These are phyloP conservation scores for Loriculus beryllinus DNA, from an alignment of 2,797 vertebrate genomes.

Conservation along the genomic window DNA sequence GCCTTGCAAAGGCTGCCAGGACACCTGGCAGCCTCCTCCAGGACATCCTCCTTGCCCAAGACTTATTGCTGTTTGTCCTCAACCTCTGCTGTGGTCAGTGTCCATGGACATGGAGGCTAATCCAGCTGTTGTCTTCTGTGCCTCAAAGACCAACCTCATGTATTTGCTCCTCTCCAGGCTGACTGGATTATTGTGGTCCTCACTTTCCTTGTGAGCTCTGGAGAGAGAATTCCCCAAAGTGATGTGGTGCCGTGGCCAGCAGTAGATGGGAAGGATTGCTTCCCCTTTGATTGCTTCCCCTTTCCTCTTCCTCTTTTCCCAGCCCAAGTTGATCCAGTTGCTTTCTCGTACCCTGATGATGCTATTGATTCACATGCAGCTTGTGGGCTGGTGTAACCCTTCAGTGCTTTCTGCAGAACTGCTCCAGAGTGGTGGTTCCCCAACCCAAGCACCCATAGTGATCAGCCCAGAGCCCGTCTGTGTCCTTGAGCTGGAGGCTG, in stretches of 20 bases:
- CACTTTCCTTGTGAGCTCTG: background rate
- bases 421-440: background rate
- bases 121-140: background rate
- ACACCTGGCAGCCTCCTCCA: background rate
- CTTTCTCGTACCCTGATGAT: background rate
- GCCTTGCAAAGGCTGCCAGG: no score
- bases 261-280: background rate
- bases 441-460: accelerated
- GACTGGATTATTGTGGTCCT: background rate
- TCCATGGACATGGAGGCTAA: background rate
- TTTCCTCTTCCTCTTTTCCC: constrained; percentile 55
- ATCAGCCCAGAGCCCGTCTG: accelerated
- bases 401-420: background rate
- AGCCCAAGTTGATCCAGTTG: background rate
- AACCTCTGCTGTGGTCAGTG: background rate
- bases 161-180: background rate
- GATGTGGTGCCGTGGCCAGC: accelerated
- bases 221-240: background rate
- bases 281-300: background rate
- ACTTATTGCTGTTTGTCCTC: background rate
- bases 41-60: background rate
- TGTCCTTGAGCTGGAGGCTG: background rate
- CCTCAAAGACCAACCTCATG: background rate
- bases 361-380: background rate
- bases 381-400: background rate